These are phyloP conservation scores for Notospermus geniculatus DNA, from an alignment of 1,140 invertebrate species.

Conservation along the genomic window DNA sequence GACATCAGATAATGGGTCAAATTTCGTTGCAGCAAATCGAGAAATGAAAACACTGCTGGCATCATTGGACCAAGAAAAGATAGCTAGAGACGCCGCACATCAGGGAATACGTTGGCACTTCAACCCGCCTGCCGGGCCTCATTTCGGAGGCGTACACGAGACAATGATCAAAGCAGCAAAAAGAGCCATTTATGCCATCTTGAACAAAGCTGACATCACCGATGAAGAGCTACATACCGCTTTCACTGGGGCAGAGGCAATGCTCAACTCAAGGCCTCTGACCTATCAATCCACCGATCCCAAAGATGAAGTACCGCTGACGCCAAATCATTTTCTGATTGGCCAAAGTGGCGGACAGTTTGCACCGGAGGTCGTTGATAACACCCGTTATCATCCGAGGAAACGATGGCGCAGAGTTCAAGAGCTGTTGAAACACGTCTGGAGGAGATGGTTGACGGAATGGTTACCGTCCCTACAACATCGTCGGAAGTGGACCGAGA, in stretches of 20 bases:
- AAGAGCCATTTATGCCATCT: too few relatives aligned
- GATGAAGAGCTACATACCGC: conserved; percentile 4
- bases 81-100: too few relatives aligned
- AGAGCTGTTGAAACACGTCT: conserved; percentile 19
- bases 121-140: too few relatives aligned
- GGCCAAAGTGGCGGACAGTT: conserved; percentile 17
- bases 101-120: too few relatives aligned
- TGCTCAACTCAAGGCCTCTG: conserved; percentile 13
- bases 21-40: too few relatives aligned
- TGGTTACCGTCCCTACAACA: conserved; percentile 7
- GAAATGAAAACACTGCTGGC: too few relatives aligned
- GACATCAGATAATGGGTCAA: too few relatives aligned
- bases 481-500: conserved; percentile 1
- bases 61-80: too few relatives aligned
- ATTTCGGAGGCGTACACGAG: too few relatives aligned
- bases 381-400: background rate
- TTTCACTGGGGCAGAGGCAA: conserved; percentile 6
- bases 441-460: conserved; percentile 19
- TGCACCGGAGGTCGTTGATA: conserved; percentile 13
- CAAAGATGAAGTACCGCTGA: conserved; percentile 8
- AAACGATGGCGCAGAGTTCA: conserved; percentile 18
- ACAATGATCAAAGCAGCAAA: too few relatives aligned
- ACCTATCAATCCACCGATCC: conserved; percentile 12
- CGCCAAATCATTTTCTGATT: conserved; percentile 17
- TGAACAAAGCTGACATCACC: too few relatives aligned